These are phyloP conservation scores for Polietes domitor DNA, from an alignment of 2,888 invertebrate species.

Conservation along the genomic window DNA sequence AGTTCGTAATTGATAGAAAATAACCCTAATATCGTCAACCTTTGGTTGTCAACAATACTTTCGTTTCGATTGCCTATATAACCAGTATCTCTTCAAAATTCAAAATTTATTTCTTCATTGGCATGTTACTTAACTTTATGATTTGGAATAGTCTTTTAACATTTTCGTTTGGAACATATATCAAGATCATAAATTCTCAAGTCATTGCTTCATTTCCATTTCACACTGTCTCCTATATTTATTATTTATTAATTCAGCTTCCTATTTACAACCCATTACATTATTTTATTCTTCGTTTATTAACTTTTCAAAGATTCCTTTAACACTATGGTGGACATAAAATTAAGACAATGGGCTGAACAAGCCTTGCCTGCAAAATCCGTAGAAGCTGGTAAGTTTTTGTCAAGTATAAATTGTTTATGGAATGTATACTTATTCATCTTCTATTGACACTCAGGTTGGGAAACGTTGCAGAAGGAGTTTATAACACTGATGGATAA, in stretches of 20 bases:
- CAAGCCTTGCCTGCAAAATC: conserved; percentile 92
- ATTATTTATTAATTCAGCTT: not conserved
- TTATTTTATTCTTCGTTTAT: conserved; percentile 11
- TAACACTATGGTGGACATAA: conserved; percentile 95
- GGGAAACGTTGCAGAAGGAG: conserved; percentile 91
- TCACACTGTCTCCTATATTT: not conserved
- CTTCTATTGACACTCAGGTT: conserved; percentile 75
- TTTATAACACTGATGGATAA: conserved; percentile 87
- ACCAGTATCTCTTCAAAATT: not conserved
- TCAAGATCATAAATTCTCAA: not conserved
- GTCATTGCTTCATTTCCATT: not conserved
- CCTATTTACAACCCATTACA: not conserved
- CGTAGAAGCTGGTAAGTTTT: conserved; percentile 86
- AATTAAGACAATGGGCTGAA: conserved; percentile 97
- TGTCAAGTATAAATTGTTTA: not conserved
- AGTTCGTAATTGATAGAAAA: too few species aligned
- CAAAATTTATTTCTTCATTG: not conserved
- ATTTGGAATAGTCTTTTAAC: conserved; percentile 9
- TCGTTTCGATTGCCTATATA: not conserved
- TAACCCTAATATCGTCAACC: too few species aligned
- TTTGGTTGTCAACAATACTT: not conserved
- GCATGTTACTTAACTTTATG: conserved; percentile 1
- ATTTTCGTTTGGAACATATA: conserved; percentile 17
- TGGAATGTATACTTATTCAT: not conserved
- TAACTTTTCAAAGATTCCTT: conserved; percentile 85